Conservation (phyloP, 2,888 invertebrate genomes). For the Andrena chrysosceles region DNA sequence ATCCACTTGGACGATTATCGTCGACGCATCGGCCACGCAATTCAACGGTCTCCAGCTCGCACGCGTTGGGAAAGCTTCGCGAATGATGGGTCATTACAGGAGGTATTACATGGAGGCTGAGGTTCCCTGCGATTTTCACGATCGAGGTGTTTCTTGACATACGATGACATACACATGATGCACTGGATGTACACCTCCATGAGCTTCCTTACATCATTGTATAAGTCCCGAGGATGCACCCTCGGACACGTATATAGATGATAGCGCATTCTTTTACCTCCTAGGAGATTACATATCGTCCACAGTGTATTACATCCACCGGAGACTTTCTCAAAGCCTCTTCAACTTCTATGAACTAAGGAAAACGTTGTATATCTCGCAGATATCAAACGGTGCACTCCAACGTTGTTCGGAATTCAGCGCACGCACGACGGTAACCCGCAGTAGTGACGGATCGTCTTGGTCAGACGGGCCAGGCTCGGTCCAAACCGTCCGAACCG, state of each 20-base stretch:
- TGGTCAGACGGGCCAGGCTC: too few species aligned
- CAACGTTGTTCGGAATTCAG: too few species aligned
- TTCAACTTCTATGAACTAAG: neutral
- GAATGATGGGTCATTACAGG: conserved; percentile 8
- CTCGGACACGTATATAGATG: conserved; percentile 38
- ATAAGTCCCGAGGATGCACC: conserved; percentile 36
- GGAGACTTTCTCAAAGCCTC: neutral
- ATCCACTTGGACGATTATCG: conserved; percentile 15
- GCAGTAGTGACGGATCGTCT: too few species aligned
- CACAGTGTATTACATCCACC: neutral
- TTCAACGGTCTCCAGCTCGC: conserved; percentile 1
- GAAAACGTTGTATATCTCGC: neutral
- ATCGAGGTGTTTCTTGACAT: conserved; percentile 5
- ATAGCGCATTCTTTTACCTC: conserved; percentile 44
- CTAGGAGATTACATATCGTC: neutral
- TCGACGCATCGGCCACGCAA: conserved; percentile 17
- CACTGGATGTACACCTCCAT: neutral
- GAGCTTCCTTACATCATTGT: conserved; percentile 14
- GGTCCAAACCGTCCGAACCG: too few species aligned
- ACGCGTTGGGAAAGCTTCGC: conserved; percentile 11
- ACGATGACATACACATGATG: neutral
- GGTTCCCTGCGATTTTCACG: neutral
- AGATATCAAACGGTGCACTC: too few species aligned
- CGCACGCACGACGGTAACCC: too few species aligned
- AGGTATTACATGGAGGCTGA: neutral